Evolutionary conservation across 1,140 invertebrate genomes (phyloP).

Genomic region (Aphaenogaster floridana): DNA sequence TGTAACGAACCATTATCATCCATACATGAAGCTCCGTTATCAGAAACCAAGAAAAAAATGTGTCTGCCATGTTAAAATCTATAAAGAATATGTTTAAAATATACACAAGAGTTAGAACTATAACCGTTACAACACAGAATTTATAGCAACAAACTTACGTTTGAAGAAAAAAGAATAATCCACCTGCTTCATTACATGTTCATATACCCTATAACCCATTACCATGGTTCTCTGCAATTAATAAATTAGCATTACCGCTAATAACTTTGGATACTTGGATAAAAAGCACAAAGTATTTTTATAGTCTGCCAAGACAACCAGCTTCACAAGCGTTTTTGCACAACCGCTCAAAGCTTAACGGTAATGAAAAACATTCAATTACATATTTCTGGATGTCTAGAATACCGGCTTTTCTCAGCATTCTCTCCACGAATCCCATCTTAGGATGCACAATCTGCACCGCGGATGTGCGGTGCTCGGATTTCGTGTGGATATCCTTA

Average conservation of each 20-base stretch:
- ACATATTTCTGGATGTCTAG: constrained; percentile 52
- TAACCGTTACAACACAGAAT: background rate
- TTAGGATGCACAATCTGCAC: background rate
- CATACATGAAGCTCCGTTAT: constrained; percentile 95
- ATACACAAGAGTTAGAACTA: background rate
- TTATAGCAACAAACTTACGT: constrained; percentile 51
- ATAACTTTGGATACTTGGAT: background rate
- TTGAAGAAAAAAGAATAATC: constrained; percentile 65
- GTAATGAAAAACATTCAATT: constrained; percentile 5
- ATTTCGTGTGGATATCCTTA: background rate
- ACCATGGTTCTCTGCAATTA: constrained; percentile 37
- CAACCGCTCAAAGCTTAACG: background rate
- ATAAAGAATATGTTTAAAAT: constrained; percentile 57
- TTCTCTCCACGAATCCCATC: background rate
- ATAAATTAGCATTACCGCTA: constrained; percentile 7
- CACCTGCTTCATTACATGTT: constrained; percentile 4
- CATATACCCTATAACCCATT: constrained; percentile 28
- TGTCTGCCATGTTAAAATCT: constrained; percentile 91
- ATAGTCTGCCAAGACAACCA: background rate
- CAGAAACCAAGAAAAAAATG: constrained; percentile 94
- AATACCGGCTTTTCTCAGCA: constrained; percentile 11
- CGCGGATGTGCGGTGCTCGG: background rate
- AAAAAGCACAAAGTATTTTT: background rate
- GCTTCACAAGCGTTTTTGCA: background rate
- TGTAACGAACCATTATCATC: constrained; percentile 92